These are phyloP conservation scores for Mormyrus hasselquistii DNA, from an alignment of 2,797 vertebrate genomes.

Conservation along the genomic window DNA sequence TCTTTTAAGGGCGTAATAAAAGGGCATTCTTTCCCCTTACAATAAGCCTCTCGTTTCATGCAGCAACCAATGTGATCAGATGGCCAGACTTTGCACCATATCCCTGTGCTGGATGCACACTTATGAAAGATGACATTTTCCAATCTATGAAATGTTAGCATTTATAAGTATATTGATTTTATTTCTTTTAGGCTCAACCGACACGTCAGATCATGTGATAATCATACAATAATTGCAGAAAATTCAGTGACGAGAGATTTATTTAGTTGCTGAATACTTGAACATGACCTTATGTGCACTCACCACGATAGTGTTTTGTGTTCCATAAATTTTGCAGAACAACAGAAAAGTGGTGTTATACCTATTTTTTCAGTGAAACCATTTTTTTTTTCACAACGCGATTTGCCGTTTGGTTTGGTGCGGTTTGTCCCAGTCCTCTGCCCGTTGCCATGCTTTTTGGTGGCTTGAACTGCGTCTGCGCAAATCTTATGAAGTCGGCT, in stretches of 20 bases:
- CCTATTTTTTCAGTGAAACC: not conserved
- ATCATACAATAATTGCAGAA: not conserved
- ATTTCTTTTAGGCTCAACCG: not conserved
- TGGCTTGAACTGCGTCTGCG: slow-evolving; percentile 13
- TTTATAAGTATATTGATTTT: not conserved
- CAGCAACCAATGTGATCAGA: not conserved
- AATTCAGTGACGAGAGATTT: not conserved
- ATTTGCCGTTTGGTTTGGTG: not conserved
- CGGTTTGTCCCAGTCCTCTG: slow-evolving; percentile 11
- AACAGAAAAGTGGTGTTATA: not conserved
- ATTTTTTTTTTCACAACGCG: not conserved
- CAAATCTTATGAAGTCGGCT: not conserved
- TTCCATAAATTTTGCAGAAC: not conserved
- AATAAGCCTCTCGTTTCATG: not conserved
- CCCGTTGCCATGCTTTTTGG: slow-evolving; percentile 11
- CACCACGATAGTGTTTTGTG: not conserved
- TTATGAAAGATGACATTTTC: not conserved
- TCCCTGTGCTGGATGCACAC: not conserved
- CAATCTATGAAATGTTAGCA: not conserved
- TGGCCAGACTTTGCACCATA: not conserved
- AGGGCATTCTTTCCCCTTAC: not conserved
- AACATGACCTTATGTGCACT: not conserved
- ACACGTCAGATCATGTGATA: not conserved
- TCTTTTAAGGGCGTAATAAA: not conserved
- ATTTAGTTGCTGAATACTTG: not conserved